Conservation (phyloP, 2,113 vertebrate species). For the Ibidorhyncha struthersii region DNA sequence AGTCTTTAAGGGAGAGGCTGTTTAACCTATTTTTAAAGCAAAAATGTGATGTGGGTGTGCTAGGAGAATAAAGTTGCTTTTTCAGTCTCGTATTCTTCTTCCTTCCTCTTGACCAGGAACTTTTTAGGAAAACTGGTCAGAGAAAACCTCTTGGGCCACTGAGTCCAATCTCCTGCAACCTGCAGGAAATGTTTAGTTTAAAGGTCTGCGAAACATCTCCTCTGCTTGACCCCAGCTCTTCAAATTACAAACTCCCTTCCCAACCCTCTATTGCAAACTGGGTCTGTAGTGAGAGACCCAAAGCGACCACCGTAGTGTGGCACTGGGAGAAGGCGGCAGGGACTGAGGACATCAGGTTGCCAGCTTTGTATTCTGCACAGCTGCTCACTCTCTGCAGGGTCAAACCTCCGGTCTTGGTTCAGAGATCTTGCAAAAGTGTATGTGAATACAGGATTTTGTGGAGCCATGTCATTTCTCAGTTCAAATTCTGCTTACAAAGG, state of each 20-base stretch:
- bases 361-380: background rate
- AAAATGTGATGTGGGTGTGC: background rate
- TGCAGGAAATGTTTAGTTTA: background rate
- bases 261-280: background rate
- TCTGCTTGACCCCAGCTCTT: background rate
- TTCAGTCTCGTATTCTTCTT: background rate
- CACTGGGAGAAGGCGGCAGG: background rate
- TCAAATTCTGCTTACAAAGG: background rate
- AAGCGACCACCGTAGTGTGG: background rate
- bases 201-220: background rate
- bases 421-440: background rate
- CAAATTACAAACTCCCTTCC: background rate
- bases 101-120: background rate
- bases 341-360: rapidly evolving
- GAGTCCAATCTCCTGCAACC: background rate
- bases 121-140: constrained; percentile 25
- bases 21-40: background rate
- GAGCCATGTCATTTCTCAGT: background rate
- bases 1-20: background rate
- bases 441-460: background rate
- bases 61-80: background rate
- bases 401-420: background rate
- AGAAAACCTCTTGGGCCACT: background rate
- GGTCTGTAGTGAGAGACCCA: background rate
- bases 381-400: background rate